Evolutionary conservation across 2,888 invertebrate genomes (phyloP), one percentile per base, ranked within the genome.

Genomic region (Apamea epomidion): DNA sequence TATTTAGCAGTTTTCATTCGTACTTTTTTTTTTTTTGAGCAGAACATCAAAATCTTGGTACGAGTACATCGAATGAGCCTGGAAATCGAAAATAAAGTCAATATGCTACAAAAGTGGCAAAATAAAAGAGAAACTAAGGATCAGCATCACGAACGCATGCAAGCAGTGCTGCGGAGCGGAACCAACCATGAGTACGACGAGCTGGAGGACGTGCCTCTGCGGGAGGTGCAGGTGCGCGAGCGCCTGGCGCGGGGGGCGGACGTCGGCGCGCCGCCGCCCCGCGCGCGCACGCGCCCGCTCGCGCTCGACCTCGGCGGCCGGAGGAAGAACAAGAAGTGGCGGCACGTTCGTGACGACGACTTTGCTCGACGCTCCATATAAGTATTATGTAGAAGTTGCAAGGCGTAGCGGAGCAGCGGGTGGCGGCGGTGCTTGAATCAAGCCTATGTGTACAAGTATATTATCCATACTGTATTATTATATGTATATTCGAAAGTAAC

Each of bases 21-120:
- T 32, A 16, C 2, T 16, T 70, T 29, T n/a, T 21, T 16, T 5
- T 32, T 71, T 62, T 37, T 60, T 58, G 1, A 37, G 62, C 62
- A 72, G 71, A 62, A 37, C 32, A 0, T 6, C 12, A 0, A 0
- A 0, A 4, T 6, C 0, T 12, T 71, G 0, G 0, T n/a, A 7
- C 18, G 3, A n/a, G 0, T 72, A 37, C 18, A 37, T n/a, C 25
- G 37, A 37, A n/a, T 72, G 71, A 18, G n/a, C 18, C 3, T 37
- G 32, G 37, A 72, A 37, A 37, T 72, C 18, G 71, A 72, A 72
- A 62, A 10, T 37, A 37, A 62, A 62, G 32, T 72, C 32, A 18
- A 1, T 37, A 72, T 72, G 71, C 0, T 72, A 37, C 37, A n/a
- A 62, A 0, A 0, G 10, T 72, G 71, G 71, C 32, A 72, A 18